Conservation (phyloP, 2,113 vertebrate species). For the Cyprinodon variegatus region DNA sequence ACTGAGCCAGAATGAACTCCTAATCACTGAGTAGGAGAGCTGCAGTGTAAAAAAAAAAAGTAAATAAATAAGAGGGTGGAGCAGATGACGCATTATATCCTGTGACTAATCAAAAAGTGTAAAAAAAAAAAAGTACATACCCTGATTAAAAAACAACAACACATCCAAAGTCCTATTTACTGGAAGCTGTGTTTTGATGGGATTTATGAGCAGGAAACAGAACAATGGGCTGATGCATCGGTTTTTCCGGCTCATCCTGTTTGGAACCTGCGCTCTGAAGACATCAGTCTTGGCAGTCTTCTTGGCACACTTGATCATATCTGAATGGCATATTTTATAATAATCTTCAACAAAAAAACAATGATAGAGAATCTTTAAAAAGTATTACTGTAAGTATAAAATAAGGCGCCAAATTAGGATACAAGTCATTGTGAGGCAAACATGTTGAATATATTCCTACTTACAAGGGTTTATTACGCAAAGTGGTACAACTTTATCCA, state of each 20-base stretch:
- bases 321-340: neutral
- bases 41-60: slow-evolving; percentile 5
- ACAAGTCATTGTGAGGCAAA: no score
- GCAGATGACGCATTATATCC: slow-evolving; percentile 30
- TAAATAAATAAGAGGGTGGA: neutral
- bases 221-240: neutral
- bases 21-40: slow-evolving; percentile 34
- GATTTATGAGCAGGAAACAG: slow-evolving; percentile 2
- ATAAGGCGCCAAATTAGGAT: neutral
- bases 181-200: neutral
- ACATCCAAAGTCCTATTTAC: neutral
- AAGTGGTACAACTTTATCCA: neutral
- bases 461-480: neutral
- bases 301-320: neutral
- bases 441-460: no score
- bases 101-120: neutral
- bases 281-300: neutral
- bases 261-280: neutral
- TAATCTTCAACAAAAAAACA: neutral
- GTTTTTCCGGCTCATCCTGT: slow-evolving; percentile 19
- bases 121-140: neutral
- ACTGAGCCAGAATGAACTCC: no score
- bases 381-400: neutral
- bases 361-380: neutral
- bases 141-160: slow-evolving; percentile 4